These are phyloP conservation scores for Eilema sororculum DNA, from an alignment of 2,888 invertebrate species.

Conservation along the genomic window DNA sequence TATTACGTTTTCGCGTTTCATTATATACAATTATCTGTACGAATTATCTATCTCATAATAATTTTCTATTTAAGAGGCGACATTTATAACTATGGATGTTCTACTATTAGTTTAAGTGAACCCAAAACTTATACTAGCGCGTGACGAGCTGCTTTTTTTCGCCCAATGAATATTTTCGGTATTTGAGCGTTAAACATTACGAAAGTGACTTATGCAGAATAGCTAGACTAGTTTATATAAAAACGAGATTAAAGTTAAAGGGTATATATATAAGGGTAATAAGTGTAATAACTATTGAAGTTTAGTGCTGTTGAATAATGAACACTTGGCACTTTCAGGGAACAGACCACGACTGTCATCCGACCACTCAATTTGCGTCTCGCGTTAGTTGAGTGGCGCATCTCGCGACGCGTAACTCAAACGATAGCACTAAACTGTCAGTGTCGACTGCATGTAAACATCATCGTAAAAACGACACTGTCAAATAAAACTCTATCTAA, in stretches of 20 bases:
- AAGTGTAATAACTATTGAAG: constrained; percentile 24
- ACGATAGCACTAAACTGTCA: constrained; percentile 46
- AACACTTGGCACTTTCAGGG: constrained; percentile 54
- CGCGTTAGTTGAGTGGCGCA: constrained; percentile 65
- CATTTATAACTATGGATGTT: too few relatives aligned
- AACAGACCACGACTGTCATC: constrained; percentile 59
- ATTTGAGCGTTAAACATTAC: too few relatives aligned
- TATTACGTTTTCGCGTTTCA: constrained; percentile 36
- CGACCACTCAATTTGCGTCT: constrained; percentile 63
- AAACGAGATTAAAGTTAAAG: neutral
- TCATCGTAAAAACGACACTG: constrained; percentile 56
- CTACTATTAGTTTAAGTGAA: constrained; percentile 39
- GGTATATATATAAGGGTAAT: too few relatives aligned
- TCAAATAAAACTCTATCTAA: constrained; percentile 45
- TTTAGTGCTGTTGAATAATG: constrained; percentile 60
- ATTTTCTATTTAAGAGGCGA: too few relatives aligned
- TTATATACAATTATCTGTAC: too few relatives aligned
- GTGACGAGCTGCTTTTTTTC: too few relatives aligned
- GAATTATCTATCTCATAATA: too few relatives aligned
- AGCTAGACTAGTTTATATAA: constrained; percentile 44
- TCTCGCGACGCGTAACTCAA: constrained; percentile 47
- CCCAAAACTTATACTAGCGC: too few relatives aligned
- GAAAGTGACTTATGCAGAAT: too few relatives aligned
- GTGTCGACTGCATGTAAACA: constrained; percentile 57
- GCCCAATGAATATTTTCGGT: too few relatives aligned